These are phyloP conservation scores for Drosophila peninsularis DNA, from an alignment of 2,888 invertebrate species.

Conservation along the genomic window DNA sequence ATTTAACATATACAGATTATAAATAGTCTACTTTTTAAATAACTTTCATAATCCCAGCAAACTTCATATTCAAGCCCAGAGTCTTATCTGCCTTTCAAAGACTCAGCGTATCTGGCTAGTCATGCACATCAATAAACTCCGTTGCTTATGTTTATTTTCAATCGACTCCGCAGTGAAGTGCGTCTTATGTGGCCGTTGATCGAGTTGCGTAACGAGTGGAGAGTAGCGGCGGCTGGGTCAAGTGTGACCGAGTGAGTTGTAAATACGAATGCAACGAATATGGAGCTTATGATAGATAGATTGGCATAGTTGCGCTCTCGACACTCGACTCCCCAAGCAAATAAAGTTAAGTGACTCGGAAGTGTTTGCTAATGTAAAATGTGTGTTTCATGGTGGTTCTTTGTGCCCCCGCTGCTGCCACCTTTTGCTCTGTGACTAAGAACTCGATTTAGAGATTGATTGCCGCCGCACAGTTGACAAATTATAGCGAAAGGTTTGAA, in stretches of 20 bases:
- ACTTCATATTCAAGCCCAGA: not conserved
- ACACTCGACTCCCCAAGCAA: slow-evolving; percentile 63
- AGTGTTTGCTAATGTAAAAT: slow-evolving; percentile 67
- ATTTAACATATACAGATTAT: not conserved
- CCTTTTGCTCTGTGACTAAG: not conserved
- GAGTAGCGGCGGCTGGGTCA: slow-evolving; percentile 54
- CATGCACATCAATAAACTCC: not conserved
- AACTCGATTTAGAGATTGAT: slow-evolving; percentile 52
- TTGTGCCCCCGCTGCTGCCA: too few relatives aligned
- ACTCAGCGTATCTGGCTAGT: not conserved
- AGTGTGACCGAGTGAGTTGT: slow-evolving; percentile 71
- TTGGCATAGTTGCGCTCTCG: slow-evolving; percentile 42
- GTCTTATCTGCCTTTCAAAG: not conserved
- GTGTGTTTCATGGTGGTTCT: slow-evolving; percentile 22
- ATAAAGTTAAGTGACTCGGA: slow-evolving; percentile 69
- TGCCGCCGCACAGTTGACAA: slow-evolving; percentile 26
- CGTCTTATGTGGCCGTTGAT: slow-evolving; percentile 55
- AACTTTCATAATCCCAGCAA: not conserved
- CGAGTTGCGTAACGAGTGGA: slow-evolving; percentile 55
- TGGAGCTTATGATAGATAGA: slow-evolving; percentile 59
- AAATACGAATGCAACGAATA: slow-evolving; percentile 51
- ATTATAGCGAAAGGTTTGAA: slow-evolving; percentile 10
- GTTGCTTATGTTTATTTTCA: slow-evolving; percentile 17
- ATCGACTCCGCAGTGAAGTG: slow-evolving; percentile 46
- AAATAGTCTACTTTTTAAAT: not conserved